These are phyloP conservation scores for Delia radicum DNA, from an alignment of 1,140 invertebrate genomes.

Conservation along the genomic window DNA sequence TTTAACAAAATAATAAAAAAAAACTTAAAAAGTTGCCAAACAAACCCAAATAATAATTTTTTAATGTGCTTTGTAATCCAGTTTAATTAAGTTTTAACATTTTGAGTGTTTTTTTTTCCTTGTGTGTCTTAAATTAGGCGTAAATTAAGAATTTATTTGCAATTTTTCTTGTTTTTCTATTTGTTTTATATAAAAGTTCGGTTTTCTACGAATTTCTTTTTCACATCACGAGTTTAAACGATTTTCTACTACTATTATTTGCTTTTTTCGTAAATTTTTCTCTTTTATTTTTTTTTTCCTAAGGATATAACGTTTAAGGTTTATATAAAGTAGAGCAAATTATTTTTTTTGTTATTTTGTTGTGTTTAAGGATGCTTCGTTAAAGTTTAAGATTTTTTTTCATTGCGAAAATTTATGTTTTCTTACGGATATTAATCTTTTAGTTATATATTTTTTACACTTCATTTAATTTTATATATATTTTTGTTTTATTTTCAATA, in stretches of 20 bases:
- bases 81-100: constrained; percentile 14
- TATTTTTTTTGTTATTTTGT: neutral
- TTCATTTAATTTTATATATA: neutral
- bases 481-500: neutral
- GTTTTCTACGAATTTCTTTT: neutral
- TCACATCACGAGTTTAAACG: neutral
- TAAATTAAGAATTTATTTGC: neutral
- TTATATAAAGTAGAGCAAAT: neutral
- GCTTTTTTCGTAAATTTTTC: neutral
- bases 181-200: neutral
- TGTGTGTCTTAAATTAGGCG: neutral
- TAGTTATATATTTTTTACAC: neutral
- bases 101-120: neutral
- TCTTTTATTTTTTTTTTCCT: neutral
- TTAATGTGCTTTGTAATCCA: neutral
- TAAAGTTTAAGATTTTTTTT: neutral
- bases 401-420: neutral
- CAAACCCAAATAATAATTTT: constrained; percentile 6
- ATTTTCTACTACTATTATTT: neutral
- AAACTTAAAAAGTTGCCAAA: constrained; percentile 9
- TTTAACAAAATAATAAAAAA: neutral
- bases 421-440: neutral
- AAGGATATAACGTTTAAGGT: neutral
- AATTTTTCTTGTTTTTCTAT: neutral
- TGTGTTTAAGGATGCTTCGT: neutral